Conservation (phyloP, 2,797 vertebrate species). For the Antrozous pallidus region DNA sequence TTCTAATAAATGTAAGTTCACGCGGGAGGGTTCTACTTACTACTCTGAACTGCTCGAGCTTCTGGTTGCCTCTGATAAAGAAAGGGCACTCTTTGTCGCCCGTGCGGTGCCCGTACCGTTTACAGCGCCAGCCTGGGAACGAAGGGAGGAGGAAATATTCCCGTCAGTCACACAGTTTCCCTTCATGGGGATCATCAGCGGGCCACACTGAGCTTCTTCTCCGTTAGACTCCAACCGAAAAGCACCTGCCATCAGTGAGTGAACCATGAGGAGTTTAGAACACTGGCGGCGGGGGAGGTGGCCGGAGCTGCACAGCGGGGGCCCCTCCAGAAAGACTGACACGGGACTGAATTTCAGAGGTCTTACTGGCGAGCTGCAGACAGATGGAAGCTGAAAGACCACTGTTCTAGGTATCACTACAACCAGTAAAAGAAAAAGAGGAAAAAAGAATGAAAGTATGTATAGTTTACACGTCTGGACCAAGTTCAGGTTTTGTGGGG, state of each 20-base stretch:
- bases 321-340: background rate
- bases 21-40: constrained; percentile 84
- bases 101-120: constrained; percentile 94
- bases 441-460: background rate
- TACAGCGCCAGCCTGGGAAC: constrained; percentile 94
- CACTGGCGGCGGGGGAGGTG: background rate
- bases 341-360: background rate
- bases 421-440: background rate
- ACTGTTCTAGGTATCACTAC: background rate
- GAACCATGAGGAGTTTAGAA: background rate
- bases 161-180: constrained; percentile 15
- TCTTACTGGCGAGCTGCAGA: background rate
- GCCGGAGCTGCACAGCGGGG: background rate
- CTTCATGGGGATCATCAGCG: background rate
- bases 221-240: constrained; percentile 2
- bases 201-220: background rate
- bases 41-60: constrained; percentile 97
- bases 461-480: background rate
- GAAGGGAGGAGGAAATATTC: constrained; percentile 35
- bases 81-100: constrained; percentile 95
- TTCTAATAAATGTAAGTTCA: constrained; percentile 26
- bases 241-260: background rate
- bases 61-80: constrained; percentile 99
- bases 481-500: background rate
- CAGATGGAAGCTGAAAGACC: background rate